Base-by-base conservation (phyloP, 1,140 invertebrate species). In the Cephus cinctus region DNA sequence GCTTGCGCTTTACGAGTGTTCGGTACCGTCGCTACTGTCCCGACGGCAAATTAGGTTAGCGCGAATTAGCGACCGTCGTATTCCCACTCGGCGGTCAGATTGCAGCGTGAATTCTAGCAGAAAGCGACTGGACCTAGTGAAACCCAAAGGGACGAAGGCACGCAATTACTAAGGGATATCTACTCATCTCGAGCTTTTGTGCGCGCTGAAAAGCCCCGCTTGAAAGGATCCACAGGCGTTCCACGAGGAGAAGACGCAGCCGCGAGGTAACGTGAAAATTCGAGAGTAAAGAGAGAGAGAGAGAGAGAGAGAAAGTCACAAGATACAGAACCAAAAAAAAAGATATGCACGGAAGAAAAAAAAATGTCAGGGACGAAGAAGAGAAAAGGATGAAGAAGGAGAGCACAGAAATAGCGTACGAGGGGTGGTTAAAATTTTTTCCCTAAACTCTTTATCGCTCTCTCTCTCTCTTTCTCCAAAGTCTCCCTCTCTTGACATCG, bases 21-120 rank as follows among this genome's bases (percentile, higher is more conserved):
- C n/a, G n/a, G n/a, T n/a, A n/a, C n/a, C n/a, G n/a, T n/a, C n/a
- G n/a, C n/a, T n/a, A n/a, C n/a, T n/a, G n/a, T n/a, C n/a, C n/a
- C n/a, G n/a, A n/a, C n/a, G n/a, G n/a, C 54, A 71, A 74, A 74
- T 73, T 71, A 71, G 63, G 73, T 74, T 74, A 74, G 57, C 60
- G 61, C 59, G 61, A 69, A 74, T 74, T 74, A 73, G 62, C 61
- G 63, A 41, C 25, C 52, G 59, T 54, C 56, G 59, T 68, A 67
- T 66, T 69, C 67, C 59, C 46, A 32, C 63, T 57, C 57, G 60
- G 46, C 57, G 62, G 59, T 59, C 63, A 59, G 59, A 70, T 67
- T 71, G 60, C 63, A 58, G 44, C 48, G 25, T 27, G n/a, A n/a
- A 40, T 23, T n/a, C n/a, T 46, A 50, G 50, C 49, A 50, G 51